Conservation (phyloP, 2,888 invertebrate genomes). For the Drymonia ruficornis region DNA sequence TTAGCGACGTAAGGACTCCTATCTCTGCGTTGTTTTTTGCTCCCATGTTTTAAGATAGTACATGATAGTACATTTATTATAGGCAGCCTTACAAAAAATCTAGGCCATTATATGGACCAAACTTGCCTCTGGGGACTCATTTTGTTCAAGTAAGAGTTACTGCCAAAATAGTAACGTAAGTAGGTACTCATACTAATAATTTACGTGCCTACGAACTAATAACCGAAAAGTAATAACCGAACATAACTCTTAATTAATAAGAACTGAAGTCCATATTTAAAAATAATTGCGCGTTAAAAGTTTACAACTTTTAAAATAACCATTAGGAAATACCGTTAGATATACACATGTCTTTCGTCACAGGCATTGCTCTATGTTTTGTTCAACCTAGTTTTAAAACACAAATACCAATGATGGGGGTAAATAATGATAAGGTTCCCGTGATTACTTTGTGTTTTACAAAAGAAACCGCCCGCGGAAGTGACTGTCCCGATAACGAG, state of each 20-base stretch:
- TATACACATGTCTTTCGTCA: too few relatives aligned
- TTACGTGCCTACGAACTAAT: too few relatives aligned
- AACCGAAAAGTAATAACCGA: too few relatives aligned
- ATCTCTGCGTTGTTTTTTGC: background rate
- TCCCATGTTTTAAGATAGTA: background rate
- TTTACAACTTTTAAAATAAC: too few relatives aligned
- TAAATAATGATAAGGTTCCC: background rate
- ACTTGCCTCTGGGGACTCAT: constrained; percentile 14
- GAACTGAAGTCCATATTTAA: too few relatives aligned
- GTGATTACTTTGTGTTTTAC: constrained; percentile 13
- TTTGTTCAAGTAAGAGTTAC: constrained; percentile 5
- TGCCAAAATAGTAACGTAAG: background rate
- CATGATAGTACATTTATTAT: constrained; percentile 1
- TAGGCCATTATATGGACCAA: constrained; percentile 7
- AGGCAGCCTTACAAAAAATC: background rate
- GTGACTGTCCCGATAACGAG: constrained; percentile 4
- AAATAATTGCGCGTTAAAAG: too few relatives aligned
- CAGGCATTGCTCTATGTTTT: too few relatives aligned
- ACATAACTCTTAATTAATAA: too few relatives aligned
- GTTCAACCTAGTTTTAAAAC: background rate
- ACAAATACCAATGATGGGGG: background rate
- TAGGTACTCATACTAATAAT: too few relatives aligned
- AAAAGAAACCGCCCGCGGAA: constrained; percentile 16
- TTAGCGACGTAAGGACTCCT: background rate
- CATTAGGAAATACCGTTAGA: too few relatives aligned